Evolutionary conservation across 2,888 invertebrate genomes (phyloP).

Genomic region (Melitaea athalia): DNA sequence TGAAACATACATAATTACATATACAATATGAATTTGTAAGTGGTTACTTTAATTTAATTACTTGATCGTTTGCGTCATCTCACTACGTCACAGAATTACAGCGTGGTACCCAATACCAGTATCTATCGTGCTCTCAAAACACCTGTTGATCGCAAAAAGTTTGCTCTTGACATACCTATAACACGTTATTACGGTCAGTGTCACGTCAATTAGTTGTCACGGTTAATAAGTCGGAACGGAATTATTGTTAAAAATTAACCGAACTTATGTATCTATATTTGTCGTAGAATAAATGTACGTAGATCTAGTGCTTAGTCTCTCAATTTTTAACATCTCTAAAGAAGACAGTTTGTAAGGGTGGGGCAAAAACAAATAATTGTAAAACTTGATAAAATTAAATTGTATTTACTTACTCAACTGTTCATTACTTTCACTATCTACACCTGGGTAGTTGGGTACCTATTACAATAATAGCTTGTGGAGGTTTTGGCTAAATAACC

Average conservation of each 20-base stretch:
- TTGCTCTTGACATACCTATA: constrained; percentile 37
- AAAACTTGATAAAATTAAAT: too few relatives aligned
- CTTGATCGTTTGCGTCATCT: constrained; percentile 17
- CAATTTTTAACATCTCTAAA: too few relatives aligned
- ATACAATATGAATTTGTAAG: constrained; percentile 12
- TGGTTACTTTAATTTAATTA: constrained; percentile 18
- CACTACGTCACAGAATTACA: constrained; percentile 4
- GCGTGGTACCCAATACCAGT: neutral
- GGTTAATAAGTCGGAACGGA: constrained; percentile 6
- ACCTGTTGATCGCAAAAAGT: constrained; percentile 24
- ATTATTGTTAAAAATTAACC: constrained; percentile 5
- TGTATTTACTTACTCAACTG: too few relatives aligned
- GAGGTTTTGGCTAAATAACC: too few relatives aligned
- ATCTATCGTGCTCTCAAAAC: constrained; percentile 12
- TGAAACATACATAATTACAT: constrained; percentile 1
- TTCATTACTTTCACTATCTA: too few relatives aligned
- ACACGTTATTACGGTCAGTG: constrained; percentile 32
- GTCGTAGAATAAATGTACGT: too few relatives aligned
- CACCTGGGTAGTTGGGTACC: too few relatives aligned
- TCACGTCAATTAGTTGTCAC: constrained; percentile 29
- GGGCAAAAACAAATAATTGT: too few relatives aligned
- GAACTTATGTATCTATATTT: neutral
- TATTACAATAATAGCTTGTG: too few relatives aligned
- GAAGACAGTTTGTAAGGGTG: too few relatives aligned
- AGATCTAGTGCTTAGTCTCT: too few relatives aligned